Base-by-base conservation (phyloP, 2,888 invertebrate species). In the Thyatira batis region DNA sequence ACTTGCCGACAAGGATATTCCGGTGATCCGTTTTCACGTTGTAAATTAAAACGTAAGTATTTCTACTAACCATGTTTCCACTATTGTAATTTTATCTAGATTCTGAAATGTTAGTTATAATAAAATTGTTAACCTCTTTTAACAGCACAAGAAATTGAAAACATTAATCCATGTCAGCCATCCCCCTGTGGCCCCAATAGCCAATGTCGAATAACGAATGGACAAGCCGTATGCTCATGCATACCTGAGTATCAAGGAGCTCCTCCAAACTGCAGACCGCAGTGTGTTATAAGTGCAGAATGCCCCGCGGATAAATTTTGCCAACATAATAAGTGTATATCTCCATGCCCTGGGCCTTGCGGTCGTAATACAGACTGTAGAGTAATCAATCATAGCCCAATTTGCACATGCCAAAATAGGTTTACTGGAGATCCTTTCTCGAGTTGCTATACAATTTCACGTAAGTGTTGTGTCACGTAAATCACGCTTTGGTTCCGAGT, bases 281-380 rank as follows among this genome's bases (percentile, higher is more conserved):
- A 95, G 83, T 95, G 95, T 83, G 93, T 94, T n/a, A 93, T 94
- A 13, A 95, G 94, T 71, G 89, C 94, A 21, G 95, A 95, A 82
- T 95, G 95, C 75, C 76, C 94, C 1, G 82, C 91, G 30, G 92
- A 94, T 57, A 93, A 93, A 82, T 94, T 94, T 23, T 95, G 95
- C 76, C 85, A 94, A 51, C 94, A 94, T 74, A 93, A 94, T 69
- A 95, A 95, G 85, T 96, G 96, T 80, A 79, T 92, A 20, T 94
- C 95, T 68, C 95, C 96, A 46, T 96, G 96, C 65, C 94, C 94
- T 49, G 95, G 95, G 46, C 93, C 94, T 9, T 96, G 96, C 76
- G 96, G 96, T 30, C 86, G 93, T 59, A 94, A 95, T 73, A 92
- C 96, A 21, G 92, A 94, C 46, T 96, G 96, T 76, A 93, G 93